Evolutionary conservation across 2,797 vertebrate species (phyloP).

Genomic region (Tragopan temminckii): DNA sequence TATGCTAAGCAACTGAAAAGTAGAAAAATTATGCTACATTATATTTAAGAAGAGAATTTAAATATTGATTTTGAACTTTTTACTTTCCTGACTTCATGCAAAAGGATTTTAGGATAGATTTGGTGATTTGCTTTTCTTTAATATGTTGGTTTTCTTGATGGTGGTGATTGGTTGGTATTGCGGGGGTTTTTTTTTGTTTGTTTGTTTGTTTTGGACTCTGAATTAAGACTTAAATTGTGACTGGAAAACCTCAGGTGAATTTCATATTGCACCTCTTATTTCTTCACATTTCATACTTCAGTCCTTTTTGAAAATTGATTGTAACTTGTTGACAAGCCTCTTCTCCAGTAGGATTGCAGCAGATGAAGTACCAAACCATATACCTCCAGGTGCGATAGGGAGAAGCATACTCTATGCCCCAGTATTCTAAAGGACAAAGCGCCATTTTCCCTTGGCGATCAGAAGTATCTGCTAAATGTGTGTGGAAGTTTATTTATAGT

Average conservation of each 20-base stretch:
- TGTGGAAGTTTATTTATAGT: neutral
- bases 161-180: too few species aligned
- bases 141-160: too few species aligned
- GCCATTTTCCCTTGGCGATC: neutral
- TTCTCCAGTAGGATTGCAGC: neutral
- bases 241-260: neutral
- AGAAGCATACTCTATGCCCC: neutral
- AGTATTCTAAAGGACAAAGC: neutral
- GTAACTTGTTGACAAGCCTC: neutral
- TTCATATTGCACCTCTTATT: neutral
- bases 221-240: neutral
- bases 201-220: too few species aligned
- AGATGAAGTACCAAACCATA: neutral
- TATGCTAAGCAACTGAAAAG: neutral
- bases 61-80: neutral
- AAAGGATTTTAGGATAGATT: neutral
- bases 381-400: neutral
- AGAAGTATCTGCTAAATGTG: neutral
- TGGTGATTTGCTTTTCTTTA: neutral
- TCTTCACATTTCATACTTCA: neutral
- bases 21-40: neutral
- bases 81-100: neutral
- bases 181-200: neutral
- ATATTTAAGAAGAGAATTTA: neutral
- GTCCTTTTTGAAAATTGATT: neutral